phyloP scores from a whole-genome alignment of 2,888 invertebrate species.

The Lissonota sp. region DNA sequence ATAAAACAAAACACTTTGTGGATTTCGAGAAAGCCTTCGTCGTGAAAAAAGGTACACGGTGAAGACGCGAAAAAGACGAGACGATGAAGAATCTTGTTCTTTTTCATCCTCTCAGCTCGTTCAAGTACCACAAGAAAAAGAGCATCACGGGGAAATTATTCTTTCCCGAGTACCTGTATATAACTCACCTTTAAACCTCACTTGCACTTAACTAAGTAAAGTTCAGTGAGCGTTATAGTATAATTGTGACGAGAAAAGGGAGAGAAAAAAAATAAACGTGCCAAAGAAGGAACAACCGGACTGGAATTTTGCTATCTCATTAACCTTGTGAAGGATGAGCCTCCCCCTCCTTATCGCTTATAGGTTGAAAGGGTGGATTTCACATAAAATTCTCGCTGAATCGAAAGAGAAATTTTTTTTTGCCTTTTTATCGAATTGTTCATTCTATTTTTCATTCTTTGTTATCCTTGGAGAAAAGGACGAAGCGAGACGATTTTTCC shows the following conservation, averaged over 20 bases:
- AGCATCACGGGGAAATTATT: not conserved
- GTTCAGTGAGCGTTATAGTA: conserved; percentile 5
- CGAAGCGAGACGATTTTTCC: conserved; percentile 9
- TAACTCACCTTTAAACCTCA: not conserved
- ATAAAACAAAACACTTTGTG: too few species aligned
- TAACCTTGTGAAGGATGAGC: not conserved
- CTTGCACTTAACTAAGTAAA: conserved; percentile 43
- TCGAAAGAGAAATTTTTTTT: conserved; percentile 3
- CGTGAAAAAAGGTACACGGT: too few species aligned
- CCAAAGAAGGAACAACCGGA: not conserved
- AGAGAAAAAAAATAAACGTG: not conserved
- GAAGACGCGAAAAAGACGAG: too few species aligned
- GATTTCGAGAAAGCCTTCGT: too few species aligned
- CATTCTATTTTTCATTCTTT: not conserved
- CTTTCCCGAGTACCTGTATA: conserved; percentile 7
- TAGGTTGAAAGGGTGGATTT: not conserved
- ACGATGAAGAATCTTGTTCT: too few species aligned
- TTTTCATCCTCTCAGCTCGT: conserved; percentile 1
- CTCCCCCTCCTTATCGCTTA: not conserved
- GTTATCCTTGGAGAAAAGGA: conserved; percentile 15
- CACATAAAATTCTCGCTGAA: not conserved
- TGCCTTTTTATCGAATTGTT: not conserved
- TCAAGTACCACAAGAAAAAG: conserved; percentile 1
- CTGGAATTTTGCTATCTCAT: conserved; percentile 1
- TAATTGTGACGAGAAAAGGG: not conserved